Evolutionary conservation across 2,888 invertebrate genomes (phyloP).

Genomic region (Teleogryllus oceanicus): DNA sequence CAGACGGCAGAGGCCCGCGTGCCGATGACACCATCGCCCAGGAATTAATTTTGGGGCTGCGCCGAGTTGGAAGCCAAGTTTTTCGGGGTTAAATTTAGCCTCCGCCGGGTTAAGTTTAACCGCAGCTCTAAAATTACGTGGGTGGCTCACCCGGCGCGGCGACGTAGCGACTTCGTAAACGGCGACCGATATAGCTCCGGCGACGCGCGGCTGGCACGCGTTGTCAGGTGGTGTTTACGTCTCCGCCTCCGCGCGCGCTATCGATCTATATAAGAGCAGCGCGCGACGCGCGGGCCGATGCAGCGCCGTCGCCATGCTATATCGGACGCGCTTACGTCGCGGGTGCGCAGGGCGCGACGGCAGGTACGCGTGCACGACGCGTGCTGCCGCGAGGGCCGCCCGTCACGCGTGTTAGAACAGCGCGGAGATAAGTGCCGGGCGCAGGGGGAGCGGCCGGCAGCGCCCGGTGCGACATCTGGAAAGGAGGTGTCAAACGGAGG

Average conservation of each 20-base stretch:
- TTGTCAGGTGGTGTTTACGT: neutral
- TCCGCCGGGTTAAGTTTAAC: neutral
- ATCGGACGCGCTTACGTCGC: neutral
- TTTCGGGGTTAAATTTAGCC: neutral
- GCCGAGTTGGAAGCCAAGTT: neutral
- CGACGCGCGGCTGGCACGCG: neutral
- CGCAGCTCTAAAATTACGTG: neutral
- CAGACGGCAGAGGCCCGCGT: slow-evolving; percentile 12
- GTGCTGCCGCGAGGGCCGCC: neutral
- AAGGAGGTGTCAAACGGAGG: too few relatives aligned
- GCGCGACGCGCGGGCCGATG: neutral
- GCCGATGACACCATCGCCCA: slow-evolving; percentile 31
- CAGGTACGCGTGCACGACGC: neutral
- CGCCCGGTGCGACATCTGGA: too few relatives aligned
- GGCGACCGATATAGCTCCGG: neutral
- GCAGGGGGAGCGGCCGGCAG: too few relatives aligned
- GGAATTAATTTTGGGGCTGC: slow-evolving; percentile 29
- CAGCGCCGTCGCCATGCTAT: neutral
- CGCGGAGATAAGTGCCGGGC: too few relatives aligned
- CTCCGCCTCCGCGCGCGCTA: neutral
- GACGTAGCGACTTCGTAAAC: neutral
- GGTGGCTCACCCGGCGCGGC: neutral
- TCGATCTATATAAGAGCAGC: slow-evolving; percentile 4
- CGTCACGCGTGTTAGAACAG: neutral
- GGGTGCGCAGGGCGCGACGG: neutral